Evolutionary conservation across 37 sponge, comb jelly and placozoan species (phyloP).

Genomic region (Amphimedon queenslandica): DNA sequence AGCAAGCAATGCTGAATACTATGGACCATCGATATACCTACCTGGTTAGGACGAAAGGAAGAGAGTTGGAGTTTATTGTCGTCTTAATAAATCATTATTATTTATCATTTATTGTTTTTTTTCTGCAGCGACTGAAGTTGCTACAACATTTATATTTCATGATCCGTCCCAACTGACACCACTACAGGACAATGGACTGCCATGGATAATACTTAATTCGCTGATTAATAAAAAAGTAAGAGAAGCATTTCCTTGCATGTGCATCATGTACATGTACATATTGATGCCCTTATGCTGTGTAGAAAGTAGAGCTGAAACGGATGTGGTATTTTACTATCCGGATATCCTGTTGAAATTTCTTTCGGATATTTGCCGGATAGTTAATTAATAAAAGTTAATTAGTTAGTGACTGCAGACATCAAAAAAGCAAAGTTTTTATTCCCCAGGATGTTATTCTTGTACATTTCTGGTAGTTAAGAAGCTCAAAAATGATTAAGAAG

Average conservation of each 20-base stretch:
- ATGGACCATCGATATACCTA: constrained; percentile 90
- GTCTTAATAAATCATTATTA: not conserved
- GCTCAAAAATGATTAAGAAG: too few species aligned
- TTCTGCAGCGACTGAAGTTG: constrained; percentile 80
- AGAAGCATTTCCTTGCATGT: not conserved
- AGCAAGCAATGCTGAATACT: constrained; percentile 94
- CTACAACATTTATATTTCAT: constrained; percentile 83
- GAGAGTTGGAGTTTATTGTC: not conserved
- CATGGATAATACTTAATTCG: constrained; percentile 88
- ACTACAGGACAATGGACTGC: constrained; percentile 87
- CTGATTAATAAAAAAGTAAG: constrained; percentile 80
- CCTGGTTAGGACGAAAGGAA: constrained; percentile 59
- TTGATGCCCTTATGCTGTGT: too few species aligned
- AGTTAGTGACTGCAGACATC: too few species aligned
- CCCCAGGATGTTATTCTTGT: too few species aligned
- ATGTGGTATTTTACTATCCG: too few species aligned
- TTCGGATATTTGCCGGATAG: too few species aligned
- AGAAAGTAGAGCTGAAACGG: too few species aligned
- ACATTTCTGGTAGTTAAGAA: too few species aligned
- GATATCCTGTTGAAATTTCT: too few species aligned
- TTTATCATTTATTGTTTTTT: not conserved
- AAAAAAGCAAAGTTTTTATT: too few species aligned
- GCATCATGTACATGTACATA: too few species aligned
- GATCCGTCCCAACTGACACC: constrained; percentile 88
- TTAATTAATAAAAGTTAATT: too few species aligned